Percentiles rank a stretch among this genome's conserved stretches.
Conservation (phyloP, 2,113 vertebrate genomes). For the Serilophus lunatus region DNA sequence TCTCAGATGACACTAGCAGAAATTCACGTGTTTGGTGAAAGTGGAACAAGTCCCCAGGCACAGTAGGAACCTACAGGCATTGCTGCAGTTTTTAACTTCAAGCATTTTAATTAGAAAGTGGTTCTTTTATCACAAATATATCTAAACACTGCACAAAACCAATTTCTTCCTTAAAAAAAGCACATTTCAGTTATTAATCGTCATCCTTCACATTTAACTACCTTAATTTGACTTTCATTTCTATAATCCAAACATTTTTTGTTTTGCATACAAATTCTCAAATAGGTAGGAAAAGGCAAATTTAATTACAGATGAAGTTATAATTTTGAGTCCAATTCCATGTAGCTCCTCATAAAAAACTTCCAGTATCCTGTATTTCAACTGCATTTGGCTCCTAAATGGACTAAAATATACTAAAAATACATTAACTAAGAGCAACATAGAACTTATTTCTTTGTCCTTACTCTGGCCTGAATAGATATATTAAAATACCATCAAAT, state of each 20-base stretch:
- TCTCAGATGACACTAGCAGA: neutral
- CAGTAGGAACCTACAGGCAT: neutral
- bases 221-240: neutral
- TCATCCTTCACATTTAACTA: neutral
- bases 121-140: neutral
- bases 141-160: neutral
- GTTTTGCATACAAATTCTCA: neutral
- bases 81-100: neutral
- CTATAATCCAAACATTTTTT: neutral
- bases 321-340: neutral
- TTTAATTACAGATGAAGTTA: neutral
- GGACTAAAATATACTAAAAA: neutral
- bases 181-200: neutral
- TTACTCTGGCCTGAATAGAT: neutral
- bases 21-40: neutral
- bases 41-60: neutral
- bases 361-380: neutral
- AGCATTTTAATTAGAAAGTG: neutral
- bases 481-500: constrained; percentile 24
- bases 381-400: neutral
- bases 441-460: neutral
- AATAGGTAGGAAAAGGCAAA: neutral
- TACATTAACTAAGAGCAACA: neutral
- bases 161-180: neutral
- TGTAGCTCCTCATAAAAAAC: neutral